Base-by-base conservation (phyloP, 2,113 vertebrate species). In the Gavia stellata region DNA sequence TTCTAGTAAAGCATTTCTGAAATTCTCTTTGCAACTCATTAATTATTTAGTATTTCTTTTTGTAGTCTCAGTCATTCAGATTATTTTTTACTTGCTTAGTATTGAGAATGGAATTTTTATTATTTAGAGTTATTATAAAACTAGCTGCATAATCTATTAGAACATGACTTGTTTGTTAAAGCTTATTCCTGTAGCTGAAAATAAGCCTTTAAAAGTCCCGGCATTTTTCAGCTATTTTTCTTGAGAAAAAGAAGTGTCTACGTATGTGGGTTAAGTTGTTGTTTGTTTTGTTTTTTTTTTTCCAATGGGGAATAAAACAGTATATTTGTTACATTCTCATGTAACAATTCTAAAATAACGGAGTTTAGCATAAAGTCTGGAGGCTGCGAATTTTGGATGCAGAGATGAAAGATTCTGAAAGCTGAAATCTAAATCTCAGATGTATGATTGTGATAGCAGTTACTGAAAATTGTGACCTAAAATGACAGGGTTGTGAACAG, bases 1-100 rank as follows among this genome's bases (percentile, higher is more conserved):
- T 95, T 83, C 88, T 78, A 59, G 63, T 83, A 83, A 71, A 83
- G 17, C 79, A 86, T 97, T 94, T 59, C 44, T 90, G 65, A 81
- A 82, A 92, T 83, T 83, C 75, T 90, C 45, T 73, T 86, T 93
- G 50, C 31, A 74, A 47, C 33, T 86, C 40, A 84, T 71, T 52
- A 92, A 87, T 87, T 96, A 86, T 95, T 88, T 65, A 93, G 16
- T 82, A 61, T 66, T 93, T 77, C 21, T 82, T 80, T 90, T 70
- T 0, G 0, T 80, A 77, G 65, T 90, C 34, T 18, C 11, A 68
- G 67, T 58, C 13, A 44, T 86, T 93, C 42, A 82, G 72, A 31
- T 74, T 72, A 15, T 18, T 94, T 55, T 94, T 45, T 36, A n/a
- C 55, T 86, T 74, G 23, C 59, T 80, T 92, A 34, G 4, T 63